A percentile compares a stretch with the other conserved stretches of the same genome.
Evolutionary conservation across 2,113 vertebrate species (phyloP).

Genomic region (Aix galericulata): DNA sequence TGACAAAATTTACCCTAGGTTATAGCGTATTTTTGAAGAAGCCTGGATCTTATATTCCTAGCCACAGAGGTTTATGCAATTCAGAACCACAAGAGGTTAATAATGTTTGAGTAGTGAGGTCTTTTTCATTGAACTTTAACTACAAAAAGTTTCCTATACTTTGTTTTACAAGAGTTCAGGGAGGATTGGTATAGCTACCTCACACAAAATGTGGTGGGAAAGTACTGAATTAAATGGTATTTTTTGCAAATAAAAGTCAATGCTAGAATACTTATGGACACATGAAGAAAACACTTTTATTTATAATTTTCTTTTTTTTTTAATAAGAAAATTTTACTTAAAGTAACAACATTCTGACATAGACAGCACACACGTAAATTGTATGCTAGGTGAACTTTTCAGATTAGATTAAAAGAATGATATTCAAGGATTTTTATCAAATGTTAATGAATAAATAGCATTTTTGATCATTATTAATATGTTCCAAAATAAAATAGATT

Average conservation of each 20-base stretch:
- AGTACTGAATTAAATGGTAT: neutral
- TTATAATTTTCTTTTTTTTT: neutral
- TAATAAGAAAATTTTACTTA: neutral
- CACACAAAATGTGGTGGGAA: neutral
- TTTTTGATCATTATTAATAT: neutral
- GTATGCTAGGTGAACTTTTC: neutral
- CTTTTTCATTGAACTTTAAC: neutral
- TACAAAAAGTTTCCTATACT: neutral
- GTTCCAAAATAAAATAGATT: neutral
- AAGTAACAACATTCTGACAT: neutral
- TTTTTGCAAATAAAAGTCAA: neutral
- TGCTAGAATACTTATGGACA: neutral
- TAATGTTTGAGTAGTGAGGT: neutral
- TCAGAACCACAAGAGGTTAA: neutral
- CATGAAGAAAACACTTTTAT: neutral
- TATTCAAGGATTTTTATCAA: neutral
- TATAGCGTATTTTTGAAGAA: neutral
- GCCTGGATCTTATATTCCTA: neutral
- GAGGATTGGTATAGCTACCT: neutral
- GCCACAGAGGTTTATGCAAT: neutral
- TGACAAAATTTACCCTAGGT: neutral
- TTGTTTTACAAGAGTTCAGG: neutral
- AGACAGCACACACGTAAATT: neutral
- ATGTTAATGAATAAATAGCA: neutral
- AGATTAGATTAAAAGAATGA: neutral